Evolutionary conservation across 2,797 vertebrate species (phyloP), one percentile per base, ranked within the genome.

Genomic region (Chelonia mydas): DNA sequence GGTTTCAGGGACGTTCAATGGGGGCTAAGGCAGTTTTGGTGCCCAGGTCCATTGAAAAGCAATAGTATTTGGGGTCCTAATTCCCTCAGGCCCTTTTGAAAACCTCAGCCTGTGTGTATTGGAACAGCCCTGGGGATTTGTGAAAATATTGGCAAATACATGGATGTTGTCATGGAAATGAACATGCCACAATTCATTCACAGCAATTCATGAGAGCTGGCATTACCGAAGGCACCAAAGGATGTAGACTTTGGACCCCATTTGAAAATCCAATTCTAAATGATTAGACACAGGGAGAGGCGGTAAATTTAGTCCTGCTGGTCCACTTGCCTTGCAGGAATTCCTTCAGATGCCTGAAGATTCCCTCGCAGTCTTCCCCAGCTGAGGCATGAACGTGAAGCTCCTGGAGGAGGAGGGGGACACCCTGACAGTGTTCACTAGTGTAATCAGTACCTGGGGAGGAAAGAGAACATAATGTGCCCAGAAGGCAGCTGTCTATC

Each of bases 361-460:
- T 6, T 65, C 4, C 28, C 16, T n/a, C 33, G 0, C 61, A 9
- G 33, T n/a, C 33, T 65, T n/a, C 10, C 31, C 33, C 61, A 17
- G 7, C 7, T 65, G 33, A 17, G 13, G 33, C 7, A n/a, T 17
- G 33, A n/a, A 19, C 8, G 2, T 19, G 33, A 65, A 65, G 33
- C 4, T 65, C 61, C 61, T 41, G 41, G 41, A 65, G 16, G 33
- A 65, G 7, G 16, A 3, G 7, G 7, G 5, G 17, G 15, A 4
- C 2, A 17, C 16, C 4, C 7, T 7, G 33, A n/a, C 33, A n/a
- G n/a, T 3, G 4, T 17, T 8, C 16, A n/a, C 61, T 19, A 65
- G 61, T 9, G 33, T 16, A n/a, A 19, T 19, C 16, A n/a, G 2
- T 19, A n/a, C 1, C 61, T 65, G 16, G 6, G 13, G 16, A 9